A percentile compares a stretch with the other conserved stretches of the same genome.
These are phyloP conservation scores for Tupiocoris notatus DNA, from an alignment of 2,888 invertebrate genomes.

Conservation along the genomic window DNA sequence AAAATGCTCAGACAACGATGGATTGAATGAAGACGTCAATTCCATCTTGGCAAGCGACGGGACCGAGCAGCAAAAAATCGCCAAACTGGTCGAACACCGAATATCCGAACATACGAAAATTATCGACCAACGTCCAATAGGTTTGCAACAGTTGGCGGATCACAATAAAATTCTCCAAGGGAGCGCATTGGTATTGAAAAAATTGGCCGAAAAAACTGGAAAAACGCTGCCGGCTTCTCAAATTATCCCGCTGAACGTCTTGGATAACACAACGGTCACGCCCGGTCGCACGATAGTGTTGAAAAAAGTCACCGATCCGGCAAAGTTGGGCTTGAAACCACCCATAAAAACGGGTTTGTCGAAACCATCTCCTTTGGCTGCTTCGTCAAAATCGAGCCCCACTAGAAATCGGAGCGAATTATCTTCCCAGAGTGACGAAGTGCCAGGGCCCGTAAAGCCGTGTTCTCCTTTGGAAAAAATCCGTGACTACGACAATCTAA, in stretches of 20 bases:
- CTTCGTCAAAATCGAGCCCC: not conserved
- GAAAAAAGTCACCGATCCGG: constrained; percentile 21
- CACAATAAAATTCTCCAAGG: constrained; percentile 39
- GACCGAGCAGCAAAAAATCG: constrained; percentile 31
- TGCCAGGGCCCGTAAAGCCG: not conserved
- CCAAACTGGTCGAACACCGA: constrained; percentile 32
- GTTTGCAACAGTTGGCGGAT: constrained; percentile 28
- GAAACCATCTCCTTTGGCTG: not conserved
- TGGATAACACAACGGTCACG: not conserved
- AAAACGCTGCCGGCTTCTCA: constrained; percentile 14
- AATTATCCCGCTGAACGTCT: constrained; percentile 10
- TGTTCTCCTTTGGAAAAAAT: constrained; percentile 17
- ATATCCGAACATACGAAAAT: constrained; percentile 39
- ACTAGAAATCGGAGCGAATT: not conserved
- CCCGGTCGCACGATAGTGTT: constrained; percentile 9
- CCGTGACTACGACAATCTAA: constrained; percentile 35
- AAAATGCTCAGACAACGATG: not conserved
- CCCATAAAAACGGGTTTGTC: not conserved
- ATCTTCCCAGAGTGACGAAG: not conserved
- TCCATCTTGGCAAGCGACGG: constrained; percentile 8
- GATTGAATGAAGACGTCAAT: not conserved
- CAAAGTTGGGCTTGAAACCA: constrained; percentile 18
- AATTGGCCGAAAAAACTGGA: constrained; percentile 30
- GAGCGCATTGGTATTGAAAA: constrained; percentile 32
- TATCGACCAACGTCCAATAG: constrained; percentile 27